phyloP scores from a whole-genome alignment of 1,140 invertebrate genomes.

The Chironomus striatipennis region DNA sequence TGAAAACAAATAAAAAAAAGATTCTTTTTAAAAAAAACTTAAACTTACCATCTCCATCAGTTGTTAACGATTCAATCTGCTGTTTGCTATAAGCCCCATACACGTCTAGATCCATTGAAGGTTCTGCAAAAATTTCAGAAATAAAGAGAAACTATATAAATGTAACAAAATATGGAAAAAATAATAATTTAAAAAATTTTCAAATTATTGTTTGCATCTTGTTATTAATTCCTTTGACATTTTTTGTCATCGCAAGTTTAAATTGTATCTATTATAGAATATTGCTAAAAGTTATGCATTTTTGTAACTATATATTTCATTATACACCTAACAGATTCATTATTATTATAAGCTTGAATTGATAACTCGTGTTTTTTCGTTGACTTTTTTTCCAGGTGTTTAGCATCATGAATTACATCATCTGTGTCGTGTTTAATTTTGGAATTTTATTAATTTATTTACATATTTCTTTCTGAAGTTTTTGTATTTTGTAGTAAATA shows the following conservation, averaged over 20 bases:
- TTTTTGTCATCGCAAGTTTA: no score
- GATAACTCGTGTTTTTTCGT: no score
- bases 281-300: no score
- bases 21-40: neutral
- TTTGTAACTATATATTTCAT: no score
- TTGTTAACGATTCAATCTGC: constrained; percentile 14
- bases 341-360: neutral
- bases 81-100: neutral
- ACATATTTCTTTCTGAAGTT: neutral
- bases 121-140: constrained; percentile 1
- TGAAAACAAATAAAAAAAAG: no score
- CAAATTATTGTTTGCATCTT: no score
- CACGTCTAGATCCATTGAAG: constrained; percentile 5
- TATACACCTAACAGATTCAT: no score
- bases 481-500: no score
- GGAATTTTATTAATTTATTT: neutral
- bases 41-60: constrained; percentile 7
- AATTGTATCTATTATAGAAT: no score
- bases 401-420: neutral
- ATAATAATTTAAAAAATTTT: no score
- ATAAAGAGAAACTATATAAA: neutral
- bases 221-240: no score
- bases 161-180: neutral
- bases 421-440: neutral
- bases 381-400: neutral